Evolutionary conservation across 92 coral and sea anemone species (phyloP).

Genomic region (Anthopleura xanthogrammica): DNA sequence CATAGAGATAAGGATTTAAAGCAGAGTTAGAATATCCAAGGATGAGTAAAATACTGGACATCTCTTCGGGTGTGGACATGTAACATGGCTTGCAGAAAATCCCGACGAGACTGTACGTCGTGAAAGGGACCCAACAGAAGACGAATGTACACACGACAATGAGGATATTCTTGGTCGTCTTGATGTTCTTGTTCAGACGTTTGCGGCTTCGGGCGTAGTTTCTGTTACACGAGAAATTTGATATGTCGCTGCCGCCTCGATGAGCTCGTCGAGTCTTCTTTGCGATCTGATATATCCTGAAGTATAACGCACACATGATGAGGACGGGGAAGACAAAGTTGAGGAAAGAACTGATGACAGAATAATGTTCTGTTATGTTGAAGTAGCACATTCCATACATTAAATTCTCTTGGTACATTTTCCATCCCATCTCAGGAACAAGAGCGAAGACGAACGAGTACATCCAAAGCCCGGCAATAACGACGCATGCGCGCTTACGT

Average conservation of each 20-base stretch:
- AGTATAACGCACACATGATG: slow-evolving; percentile 73
- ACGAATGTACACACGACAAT: slow-evolving; percentile 70
- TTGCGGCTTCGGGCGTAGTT: slow-evolving; percentile 12
- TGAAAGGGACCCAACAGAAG: slow-evolving; percentile 84
- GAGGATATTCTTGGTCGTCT: slow-evolving; percentile 68
- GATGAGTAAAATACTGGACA: slow-evolving; percentile 38
- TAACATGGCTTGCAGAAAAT: slow-evolving; percentile 33
- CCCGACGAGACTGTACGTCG: slow-evolving; percentile 48
- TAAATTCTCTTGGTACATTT: slow-evolving; percentile 36
- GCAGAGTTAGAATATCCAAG: slow-evolving; percentile 65
- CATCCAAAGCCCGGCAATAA: slow-evolving; percentile 71
- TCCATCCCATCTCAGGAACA: slow-evolving; percentile 92
- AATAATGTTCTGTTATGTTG: slow-evolving; percentile 67
- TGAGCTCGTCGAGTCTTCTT: slow-evolving; percentile 31
- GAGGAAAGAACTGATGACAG: slow-evolving; percentile 78
- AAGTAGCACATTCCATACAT: slow-evolving; percentile 44
- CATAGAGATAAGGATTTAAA: slow-evolving; percentile 63
- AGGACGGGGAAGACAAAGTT: slow-evolving; percentile 80
- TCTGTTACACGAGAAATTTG: slow-evolving; percentile 32
- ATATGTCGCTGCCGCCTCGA: slow-evolving; percentile 13
- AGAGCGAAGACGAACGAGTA: slow-evolving; percentile 79
- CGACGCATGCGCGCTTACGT: slow-evolving; percentile 66
- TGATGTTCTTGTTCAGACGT: slow-evolving; percentile 34
- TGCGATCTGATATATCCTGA: slow-evolving; percentile 64
- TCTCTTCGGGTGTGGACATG: slow-evolving; percentile 38